phyloP scores from a whole-genome alignment of 1,140 invertebrate species.

The Oreohelix idahoensis region DNA sequence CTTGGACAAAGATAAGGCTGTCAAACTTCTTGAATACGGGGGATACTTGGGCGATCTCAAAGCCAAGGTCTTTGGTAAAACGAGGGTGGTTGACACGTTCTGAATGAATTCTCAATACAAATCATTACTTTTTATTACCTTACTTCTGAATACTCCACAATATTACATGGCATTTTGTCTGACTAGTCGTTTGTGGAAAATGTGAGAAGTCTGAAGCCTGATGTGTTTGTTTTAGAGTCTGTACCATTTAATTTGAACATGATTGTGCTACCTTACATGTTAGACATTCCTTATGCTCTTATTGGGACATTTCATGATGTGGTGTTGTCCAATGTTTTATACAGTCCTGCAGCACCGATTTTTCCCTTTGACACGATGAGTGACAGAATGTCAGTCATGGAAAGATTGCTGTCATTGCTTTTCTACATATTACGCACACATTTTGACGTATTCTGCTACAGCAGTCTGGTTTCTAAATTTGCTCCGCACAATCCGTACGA shows the following conservation, averaged over 20 bases:
- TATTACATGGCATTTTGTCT: not conserved
- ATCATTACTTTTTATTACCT: not conserved
- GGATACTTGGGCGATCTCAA: not conserved
- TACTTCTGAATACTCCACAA: not conserved
- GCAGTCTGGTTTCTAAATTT: not conserved
- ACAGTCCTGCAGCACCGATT: not conserved
- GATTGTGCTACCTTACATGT: slow-evolving; percentile 37
- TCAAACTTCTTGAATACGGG: too few species aligned
- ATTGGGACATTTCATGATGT: slow-evolving; percentile 27
- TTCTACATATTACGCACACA: not conserved
- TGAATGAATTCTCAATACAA: not conserved
- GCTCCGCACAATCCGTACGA: slow-evolving; percentile 37
- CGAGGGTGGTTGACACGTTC: slow-evolving; percentile 9
- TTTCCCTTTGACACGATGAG: not conserved
- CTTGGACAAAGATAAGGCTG: too few species aligned
- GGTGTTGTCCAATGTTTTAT: not conserved
- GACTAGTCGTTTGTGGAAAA: slow-evolving; percentile 12
- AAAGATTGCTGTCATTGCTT: slow-evolving; percentile 16
- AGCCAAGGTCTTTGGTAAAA: not conserved
- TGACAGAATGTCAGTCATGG: slow-evolving; percentile 32
- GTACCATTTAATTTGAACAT: slow-evolving; percentile 18
- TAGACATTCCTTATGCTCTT: slow-evolving; percentile 41
- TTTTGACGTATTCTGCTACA: not conserved
- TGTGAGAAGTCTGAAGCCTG: slow-evolving; percentile 5
- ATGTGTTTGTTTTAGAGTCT: slow-evolving; percentile 41